These are phyloP conservation scores for Zaprionus obscuricornis DNA, from an alignment of 2,888 invertebrate genomes.

Conservation along the genomic window DNA sequence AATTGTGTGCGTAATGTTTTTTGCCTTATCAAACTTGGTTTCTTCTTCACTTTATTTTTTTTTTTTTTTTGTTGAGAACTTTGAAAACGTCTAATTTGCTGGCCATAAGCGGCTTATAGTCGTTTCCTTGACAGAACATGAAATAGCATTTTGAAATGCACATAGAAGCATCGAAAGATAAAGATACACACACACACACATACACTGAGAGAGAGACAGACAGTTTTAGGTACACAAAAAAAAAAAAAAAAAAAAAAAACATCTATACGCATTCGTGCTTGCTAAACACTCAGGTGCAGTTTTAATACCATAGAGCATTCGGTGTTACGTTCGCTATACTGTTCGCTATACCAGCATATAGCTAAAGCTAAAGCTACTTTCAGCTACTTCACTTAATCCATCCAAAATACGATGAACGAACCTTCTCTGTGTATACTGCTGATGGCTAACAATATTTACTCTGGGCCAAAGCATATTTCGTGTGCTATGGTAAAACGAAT, in stretches of 20 bases:
- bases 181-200: conserved; percentile 14
- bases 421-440: too few species aligned
- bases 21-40: too few species aligned
- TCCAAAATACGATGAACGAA: too few species aligned
- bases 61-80: conserved; percentile 9
- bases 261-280: not conserved
- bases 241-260: too few species aligned
- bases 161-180: too few species aligned
- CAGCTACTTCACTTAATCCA: conserved; percentile 43
- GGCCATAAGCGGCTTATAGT: conserved; percentile 68
- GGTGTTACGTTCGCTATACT: conserved; percentile 7
- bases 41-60: too few species aligned
- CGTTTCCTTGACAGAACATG: conserved; percentile 49
- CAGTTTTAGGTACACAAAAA: too few species aligned
- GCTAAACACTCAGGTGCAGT: conserved; percentile 31
- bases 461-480: conserved; percentile 46
- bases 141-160: conserved; percentile 59
- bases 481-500: conserved; percentile 36
- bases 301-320: conserved; percentile 46
- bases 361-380: conserved; percentile 59
- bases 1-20: too few species aligned
- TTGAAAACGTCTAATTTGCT: conserved; percentile 62
- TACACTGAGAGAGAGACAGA: too few species aligned
- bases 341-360: too few species aligned
- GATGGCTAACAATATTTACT: too few species aligned